Conservation (phyloP, 2,113 vertebrate species). For the Empidonax alnorum region DNA sequence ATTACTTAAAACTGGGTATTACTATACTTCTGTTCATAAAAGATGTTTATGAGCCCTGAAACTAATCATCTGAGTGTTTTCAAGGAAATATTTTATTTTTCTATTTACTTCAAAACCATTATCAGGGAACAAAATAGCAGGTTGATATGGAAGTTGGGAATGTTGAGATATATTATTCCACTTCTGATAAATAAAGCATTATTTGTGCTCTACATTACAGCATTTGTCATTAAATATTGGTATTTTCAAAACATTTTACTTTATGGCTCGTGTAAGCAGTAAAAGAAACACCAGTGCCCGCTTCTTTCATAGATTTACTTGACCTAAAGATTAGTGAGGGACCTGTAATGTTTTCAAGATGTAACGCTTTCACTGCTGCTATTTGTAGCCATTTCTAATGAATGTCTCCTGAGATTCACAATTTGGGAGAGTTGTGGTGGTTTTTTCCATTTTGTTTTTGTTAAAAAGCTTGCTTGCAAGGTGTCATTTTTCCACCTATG, state of each 20-base stretch:
- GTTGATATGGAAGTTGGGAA: background rate
- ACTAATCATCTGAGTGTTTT: background rate
- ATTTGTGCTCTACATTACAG: background rate
- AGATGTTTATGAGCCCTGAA: constrained; percentile 18
- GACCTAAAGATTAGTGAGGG: background rate
- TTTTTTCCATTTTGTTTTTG: background rate
- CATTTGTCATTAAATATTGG: constrained; percentile 11
- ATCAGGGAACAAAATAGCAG: background rate
- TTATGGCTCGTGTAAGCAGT: background rate
- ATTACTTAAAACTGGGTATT: background rate
- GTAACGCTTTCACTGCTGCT: background rate
- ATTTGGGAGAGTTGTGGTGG: background rate
- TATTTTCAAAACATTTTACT: constrained; percentile 4
- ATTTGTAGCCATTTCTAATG: background rate
- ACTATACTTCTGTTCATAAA: background rate
- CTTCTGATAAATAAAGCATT: constrained; percentile 21
- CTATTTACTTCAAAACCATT: background rate
- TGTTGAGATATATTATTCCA: background rate
- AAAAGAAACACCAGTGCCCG: background rate
- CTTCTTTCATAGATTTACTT: background rate
- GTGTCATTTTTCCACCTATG: background rate
- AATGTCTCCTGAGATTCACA: background rate
- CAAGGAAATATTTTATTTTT: constrained; percentile 38
- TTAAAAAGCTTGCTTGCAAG: background rate
- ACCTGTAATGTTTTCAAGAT: background rate